phyloP scores from a whole-genome alignment of 2,113 vertebrate species.

The Phylloscopus trochilus region DNA sequence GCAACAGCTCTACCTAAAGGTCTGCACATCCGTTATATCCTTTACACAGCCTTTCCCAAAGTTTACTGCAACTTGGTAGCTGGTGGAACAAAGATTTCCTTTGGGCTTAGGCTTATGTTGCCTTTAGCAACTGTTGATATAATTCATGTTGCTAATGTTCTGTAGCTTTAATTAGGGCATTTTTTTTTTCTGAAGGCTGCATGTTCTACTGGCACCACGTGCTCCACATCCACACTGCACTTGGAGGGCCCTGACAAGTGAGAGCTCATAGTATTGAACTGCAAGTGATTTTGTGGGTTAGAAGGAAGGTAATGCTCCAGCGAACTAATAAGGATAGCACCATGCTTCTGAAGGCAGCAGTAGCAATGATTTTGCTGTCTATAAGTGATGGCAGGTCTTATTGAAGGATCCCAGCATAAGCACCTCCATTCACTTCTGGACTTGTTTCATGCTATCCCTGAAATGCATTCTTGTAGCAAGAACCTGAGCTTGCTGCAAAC shows the following conservation, averaged over 20 bases:
- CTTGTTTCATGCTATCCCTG: background rate
- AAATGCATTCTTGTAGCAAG: background rate
- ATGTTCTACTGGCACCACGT: fast-evolving
- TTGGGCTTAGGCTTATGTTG: background rate
- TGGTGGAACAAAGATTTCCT: background rate
- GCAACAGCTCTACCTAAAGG: background rate
- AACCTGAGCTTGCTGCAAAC: background rate
- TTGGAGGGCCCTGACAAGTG: background rate
- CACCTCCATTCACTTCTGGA: background rate
- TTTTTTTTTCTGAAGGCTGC: background rate
- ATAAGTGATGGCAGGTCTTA: background rate
- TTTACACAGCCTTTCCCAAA: background rate
- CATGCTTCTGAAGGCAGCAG: background rate
- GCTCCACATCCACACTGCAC: background rate
- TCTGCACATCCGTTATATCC: too few relatives aligned
- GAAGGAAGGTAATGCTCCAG: background rate
- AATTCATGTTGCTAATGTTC: background rate
- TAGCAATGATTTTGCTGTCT: background rate
- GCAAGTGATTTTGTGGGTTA: background rate
- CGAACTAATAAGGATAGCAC: background rate
- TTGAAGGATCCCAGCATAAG: background rate
- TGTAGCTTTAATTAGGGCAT: background rate
- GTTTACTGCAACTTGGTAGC: background rate
- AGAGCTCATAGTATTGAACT: background rate
- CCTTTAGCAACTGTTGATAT: background rate